Percentiles rank a stretch among this genome's conserved stretches.
phyloP scores from a whole-genome alignment of 2,113 vertebrate species.

The Misgurnus mizolepis region DNA sequence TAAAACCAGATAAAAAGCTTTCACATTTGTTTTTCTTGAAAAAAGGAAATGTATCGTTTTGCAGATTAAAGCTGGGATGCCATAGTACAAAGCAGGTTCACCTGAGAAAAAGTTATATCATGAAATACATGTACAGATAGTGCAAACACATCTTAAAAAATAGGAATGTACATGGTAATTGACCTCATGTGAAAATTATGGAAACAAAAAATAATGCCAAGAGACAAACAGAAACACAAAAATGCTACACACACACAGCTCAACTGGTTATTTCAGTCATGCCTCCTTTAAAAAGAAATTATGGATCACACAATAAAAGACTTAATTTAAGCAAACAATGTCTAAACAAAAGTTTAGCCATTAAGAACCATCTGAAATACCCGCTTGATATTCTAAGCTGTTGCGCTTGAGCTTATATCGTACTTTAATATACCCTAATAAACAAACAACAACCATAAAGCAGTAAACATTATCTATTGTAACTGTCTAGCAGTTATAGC shows the following conservation, averaged over 20 bases:
- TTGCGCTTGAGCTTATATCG: not conserved
- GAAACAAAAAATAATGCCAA: slow-evolving; percentile 7
- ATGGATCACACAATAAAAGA: not conserved
- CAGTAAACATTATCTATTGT: not conserved
- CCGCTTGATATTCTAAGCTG: not conserved
- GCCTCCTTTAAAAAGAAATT: not conserved
- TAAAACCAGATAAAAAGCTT: slow-evolving; percentile 12
- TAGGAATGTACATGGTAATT: not conserved
- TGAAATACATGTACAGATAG: not conserved
- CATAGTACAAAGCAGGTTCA: not conserved
- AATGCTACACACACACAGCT: not conserved
- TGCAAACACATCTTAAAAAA: not conserved
- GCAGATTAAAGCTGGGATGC: not conserved
- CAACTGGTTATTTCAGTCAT: not conserved
- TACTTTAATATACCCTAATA: not conserved
- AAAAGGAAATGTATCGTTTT: not conserved
- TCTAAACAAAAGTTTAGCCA: not conserved
- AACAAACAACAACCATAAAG: not conserved
- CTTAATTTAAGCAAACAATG: not conserved
- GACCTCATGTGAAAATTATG: not conserved
- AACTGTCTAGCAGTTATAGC: slow-evolving; percentile 3
- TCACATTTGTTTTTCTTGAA: not conserved
- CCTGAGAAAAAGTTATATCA: not conserved
- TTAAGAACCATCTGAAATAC: not conserved
- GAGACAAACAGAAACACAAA: not conserved